Base-by-base conservation (phyloP, 1,140 invertebrate genomes). In the Mylabris phalerata region DNA sequence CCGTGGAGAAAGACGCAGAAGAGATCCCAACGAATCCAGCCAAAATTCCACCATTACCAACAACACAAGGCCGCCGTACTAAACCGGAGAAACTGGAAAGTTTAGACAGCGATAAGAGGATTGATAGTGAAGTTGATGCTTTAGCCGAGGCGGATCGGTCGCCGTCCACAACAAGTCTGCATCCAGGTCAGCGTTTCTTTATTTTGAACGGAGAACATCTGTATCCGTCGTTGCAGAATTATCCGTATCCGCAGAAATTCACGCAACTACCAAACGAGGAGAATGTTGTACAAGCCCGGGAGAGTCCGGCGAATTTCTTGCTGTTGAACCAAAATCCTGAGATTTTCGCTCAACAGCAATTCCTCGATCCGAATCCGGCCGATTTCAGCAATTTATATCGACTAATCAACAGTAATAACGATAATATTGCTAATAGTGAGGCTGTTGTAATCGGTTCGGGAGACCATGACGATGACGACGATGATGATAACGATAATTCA, bases 141-240 rank as follows among this genome's bases (percentile, higher is more conserved):
- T 60, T 74, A 73, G 60, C 72, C 60, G 11, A 64, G 61, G 41
- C 71, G 56, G 55, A 64, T 43, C 58, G 43, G 46, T 60, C 50
- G 7, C 70, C 68, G 4, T 71, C 74, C 72, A 4, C 73, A 9
- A 62, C 73, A 4, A 74, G 72, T 13, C 51, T 79, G 4, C 59
- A 73, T 24, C 78, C 78, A 1, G 78, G 77, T 4, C 75, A 79
- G 46, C 65, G 75, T 46, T 78, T 78, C 45, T 80, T 77, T 62
- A 75, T 73, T 24, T 55, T 73, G 1, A 74, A 75, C 50, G 70
- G 70, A 5, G 63, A 73, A 52, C 63, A 65, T 3, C 60, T 73
- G 11, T 74, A 48, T 46, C 45, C 50, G 5, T n/a, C 46, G 25
- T 50, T 55, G 51, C 57, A 58, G 6, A 52, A 48, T 42, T 42